phyloP scores from a whole-genome alignment of 1,140 invertebrate genomes.

The Scaptomyza pallida region DNA sequence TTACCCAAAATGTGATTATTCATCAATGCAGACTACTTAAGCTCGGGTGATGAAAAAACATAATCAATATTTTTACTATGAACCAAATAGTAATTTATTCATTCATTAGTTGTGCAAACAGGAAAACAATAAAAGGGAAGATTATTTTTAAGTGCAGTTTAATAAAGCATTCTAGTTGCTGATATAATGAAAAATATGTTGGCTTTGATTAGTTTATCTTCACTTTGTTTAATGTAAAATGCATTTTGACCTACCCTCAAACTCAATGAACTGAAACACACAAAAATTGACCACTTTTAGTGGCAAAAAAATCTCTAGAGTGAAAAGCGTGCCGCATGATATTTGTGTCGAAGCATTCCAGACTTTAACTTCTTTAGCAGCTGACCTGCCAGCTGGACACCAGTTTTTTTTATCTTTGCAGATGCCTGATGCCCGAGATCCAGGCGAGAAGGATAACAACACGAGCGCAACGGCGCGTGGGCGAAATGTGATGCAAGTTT shows the following conservation, averaged over 20 bases:
- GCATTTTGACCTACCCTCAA: no score
- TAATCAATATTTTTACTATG: not conserved
- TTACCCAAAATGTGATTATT: conserved; percentile 43
- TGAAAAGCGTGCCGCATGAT: not conserved
- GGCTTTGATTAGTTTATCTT: no score
- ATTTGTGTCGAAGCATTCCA: not conserved
- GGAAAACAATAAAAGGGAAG: not conserved
- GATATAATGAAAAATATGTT: not conserved
- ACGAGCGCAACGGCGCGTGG: conserved; percentile 62
- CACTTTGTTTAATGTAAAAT: no score
- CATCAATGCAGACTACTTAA: conserved; percentile 23
- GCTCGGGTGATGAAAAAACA: not conserved
- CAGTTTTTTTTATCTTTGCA: conserved; percentile 3
- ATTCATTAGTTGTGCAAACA: not conserved
- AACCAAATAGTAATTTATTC: not conserved
- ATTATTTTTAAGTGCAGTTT: not conserved
- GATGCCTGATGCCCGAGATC: not conserved
- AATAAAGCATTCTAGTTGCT: not conserved
- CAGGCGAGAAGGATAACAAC: conserved; percentile 28
- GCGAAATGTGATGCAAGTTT: conserved; percentile 65
- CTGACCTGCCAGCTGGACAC: not conserved
- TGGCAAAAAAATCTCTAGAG: not conserved
- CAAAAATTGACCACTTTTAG: not conserved
- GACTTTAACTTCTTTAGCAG: not conserved
- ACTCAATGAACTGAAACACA: not conserved